Base-by-base conservation (phyloP, 2,113 vertebrate genomes). In the Siniperca chuatsi region DNA sequence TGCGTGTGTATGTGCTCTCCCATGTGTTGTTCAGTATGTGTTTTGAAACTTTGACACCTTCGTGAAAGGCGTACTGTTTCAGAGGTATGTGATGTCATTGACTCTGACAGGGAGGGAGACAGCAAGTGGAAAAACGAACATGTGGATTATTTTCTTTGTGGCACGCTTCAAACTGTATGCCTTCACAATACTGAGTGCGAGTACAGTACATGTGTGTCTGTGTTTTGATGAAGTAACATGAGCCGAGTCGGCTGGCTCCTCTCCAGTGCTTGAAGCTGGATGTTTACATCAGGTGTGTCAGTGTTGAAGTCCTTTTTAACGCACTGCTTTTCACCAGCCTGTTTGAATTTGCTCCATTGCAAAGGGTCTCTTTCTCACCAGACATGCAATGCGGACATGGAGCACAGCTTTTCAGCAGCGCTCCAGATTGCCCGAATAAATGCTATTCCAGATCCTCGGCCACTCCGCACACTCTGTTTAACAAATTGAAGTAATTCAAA, bases 271-370 rank as follows among this genome's bases (percentile, higher is more conserved):
- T 83, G 70, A 87, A 83, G 69, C 75, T 67, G 42, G 46, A n/a
- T 87, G 82, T 90, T 90, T 85, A 88, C 80, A 81, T 82, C 90
- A 87, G 91, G 82, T 87, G 82, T 81, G 74, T 84, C 78, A 29
- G 55, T 72, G 75, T 69, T 78, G 48, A 72, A 37, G 25, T 52
- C 68, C 23, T 58, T 65, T 78, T 72, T 65, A 79, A 67, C 16
- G 8, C n/a, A 9, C 46, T 21, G 67, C 50, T 64, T 76, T 75
- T 82, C 58, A 48, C 2, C 80, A 46, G 35, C 33, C 12, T 40
- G 6, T 72, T 75, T 42, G 18, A 70, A 44, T 77, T 48, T 46
- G 55, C 23, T 50, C 42, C 64, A 12, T 48, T 54, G 29, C n/a
- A 44, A 42, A 18, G n/a, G 23, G 13, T 15, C n/a, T 72, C 40